phyloP scores from a whole-genome alignment of 2,888 invertebrate species.

The Poecilus cupreus region DNA sequence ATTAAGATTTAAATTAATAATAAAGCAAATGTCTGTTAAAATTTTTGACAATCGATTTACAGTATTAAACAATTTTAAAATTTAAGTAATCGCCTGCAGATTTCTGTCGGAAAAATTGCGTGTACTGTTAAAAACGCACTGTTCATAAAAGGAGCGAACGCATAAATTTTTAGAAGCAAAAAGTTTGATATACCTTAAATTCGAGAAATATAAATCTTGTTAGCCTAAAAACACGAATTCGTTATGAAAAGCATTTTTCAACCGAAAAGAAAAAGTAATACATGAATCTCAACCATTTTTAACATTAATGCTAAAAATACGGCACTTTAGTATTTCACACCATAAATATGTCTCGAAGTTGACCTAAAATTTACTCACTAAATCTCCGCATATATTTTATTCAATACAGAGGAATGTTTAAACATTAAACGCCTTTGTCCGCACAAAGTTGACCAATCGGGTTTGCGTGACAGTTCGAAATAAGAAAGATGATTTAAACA shows the following conservation, averaged over 20 bases:
- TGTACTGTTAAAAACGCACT: no score
- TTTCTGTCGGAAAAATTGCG: no score
- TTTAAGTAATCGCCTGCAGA: no score
- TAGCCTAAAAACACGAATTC: slow-evolving; percentile 10
- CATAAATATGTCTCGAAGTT: slow-evolving; percentile 26
- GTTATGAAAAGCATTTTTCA: slow-evolving; percentile 28
- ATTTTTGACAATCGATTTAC: no score
- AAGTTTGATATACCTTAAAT: slow-evolving; percentile 22
- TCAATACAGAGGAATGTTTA: slow-evolving; percentile 29
- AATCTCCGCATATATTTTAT: slow-evolving; percentile 21
- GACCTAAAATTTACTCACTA: slow-evolving; percentile 27
- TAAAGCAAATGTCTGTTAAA: no score
- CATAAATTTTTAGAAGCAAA: neutral
- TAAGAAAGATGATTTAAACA: slow-evolving; percentile 42
- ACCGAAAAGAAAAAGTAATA: slow-evolving; percentile 30
- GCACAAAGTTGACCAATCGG: slow-evolving; percentile 14
- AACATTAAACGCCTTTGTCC: slow-evolving; percentile 34
- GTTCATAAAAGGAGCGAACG: neutral
- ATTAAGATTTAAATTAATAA: no score
- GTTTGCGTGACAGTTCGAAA: slow-evolving; percentile 25
- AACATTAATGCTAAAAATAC: slow-evolving; percentile 35
- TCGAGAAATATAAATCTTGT: slow-evolving; percentile 23
- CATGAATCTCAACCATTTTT: slow-evolving; percentile 13
- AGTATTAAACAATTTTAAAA: no score
- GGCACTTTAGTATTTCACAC: slow-evolving; percentile 25